Base-by-base conservation (phyloP, 2,113 vertebrate species). In the Gallinago paraguaiae region DNA sequence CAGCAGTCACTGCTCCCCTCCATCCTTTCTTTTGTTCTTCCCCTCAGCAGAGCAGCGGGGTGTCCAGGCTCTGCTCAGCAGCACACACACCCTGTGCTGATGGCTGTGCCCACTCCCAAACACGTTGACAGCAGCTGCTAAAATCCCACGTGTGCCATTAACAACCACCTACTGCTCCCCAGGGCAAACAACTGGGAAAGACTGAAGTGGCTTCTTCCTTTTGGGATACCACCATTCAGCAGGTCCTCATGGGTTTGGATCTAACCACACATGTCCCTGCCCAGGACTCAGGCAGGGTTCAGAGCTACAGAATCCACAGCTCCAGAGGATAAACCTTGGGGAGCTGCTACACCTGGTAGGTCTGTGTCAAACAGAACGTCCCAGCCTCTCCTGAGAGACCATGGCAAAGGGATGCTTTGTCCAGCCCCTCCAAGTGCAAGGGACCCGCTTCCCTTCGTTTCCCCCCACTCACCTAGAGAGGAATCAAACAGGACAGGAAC, bases 401-500 rank as follows among this genome's bases (percentile, higher is more conserved):
- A 24, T 0, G 3, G 60, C 68, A 57, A 35, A 24, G 11, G 41
- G 79, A 51, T 11, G 41, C 71, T 33, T 67, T 3, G 5, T 59
- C 69, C 86, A 67, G 71, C 51, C 59, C 54, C 39, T 43, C 18
- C 0, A 0, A 54, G 53, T 25, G 17, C 63, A 28, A 80, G n/a
- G 81, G 61, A 67, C 31, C 37, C 5, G 6, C 8, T 57, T 69
- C 79, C 31, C 37, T 79, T 24, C 1, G 28, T 30, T 68, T 59
- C 68, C 88, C 57, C 46, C 35, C 48, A 35, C 65, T 78, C 69
- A 64, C 5, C 6, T 41, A 56, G 46, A 45, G 65, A 91, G 64
- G 30, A 93, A 90, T 24, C 50, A 37, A 64, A 88, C 13, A 56
- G 81, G 69, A 94, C 81, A 89, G 60, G 41, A 82, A 80, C 28